A percentile compares a stretch with the other conserved stretches of the same genome.
These are phyloP conservation scores for Apodemus agrarius DNA, from an alignment of 2,797 vertebrate genomes.

Conservation along the genomic window DNA sequence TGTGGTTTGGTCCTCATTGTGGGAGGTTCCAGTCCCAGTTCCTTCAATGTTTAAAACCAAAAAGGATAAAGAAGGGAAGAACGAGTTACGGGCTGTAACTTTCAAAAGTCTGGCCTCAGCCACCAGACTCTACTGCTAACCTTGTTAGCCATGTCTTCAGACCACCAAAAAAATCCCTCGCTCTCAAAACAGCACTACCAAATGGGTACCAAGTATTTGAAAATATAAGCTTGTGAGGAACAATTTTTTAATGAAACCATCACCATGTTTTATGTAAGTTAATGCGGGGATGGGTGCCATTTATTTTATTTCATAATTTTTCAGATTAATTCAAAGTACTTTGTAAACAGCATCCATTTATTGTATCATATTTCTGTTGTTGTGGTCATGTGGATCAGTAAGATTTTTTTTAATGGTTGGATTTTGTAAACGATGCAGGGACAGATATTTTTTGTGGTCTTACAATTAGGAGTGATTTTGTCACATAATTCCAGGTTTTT, in stretches of 20 bases:
- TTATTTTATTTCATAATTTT: background rate
- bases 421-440: background rate
- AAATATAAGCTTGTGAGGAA: background rate
- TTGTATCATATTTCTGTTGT: too few relatives aligned
- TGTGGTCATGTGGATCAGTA: background rate
- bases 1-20: too few relatives aligned
- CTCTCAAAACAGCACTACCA: too few relatives aligned
- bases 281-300: background rate
- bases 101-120: background rate
- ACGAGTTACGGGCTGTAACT: background rate
- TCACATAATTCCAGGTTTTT: background rate
- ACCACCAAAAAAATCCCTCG: accelerated
- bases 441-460: background rate
- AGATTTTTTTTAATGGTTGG: background rate
- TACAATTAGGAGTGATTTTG: background rate
- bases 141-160: background rate
- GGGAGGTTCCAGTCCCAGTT: background rate
- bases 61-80: background rate
- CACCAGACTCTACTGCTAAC: background rate
- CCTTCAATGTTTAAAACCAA: background rate
- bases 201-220: background rate
- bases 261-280: background rate
- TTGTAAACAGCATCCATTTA: too few relatives aligned
- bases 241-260: background rate
- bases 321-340: background rate